Evolutionary conservation across 2,797 vertebrate species (phyloP).

Genomic region (Rhynchonycteris naso): DNA sequence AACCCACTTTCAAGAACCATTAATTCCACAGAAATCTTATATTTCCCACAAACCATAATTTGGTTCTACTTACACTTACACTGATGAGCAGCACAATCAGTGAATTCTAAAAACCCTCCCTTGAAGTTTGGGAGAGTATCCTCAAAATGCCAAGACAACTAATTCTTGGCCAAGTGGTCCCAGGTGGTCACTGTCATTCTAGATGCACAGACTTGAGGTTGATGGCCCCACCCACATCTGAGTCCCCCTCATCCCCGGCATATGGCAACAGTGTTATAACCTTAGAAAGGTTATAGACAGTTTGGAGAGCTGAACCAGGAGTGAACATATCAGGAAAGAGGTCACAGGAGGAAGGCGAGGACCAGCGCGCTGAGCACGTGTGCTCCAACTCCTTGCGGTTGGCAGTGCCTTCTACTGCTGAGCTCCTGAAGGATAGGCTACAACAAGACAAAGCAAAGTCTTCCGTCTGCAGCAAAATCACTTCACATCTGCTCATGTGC

Average conservation of each 20-base stretch:
- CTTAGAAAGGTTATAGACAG: neutral
- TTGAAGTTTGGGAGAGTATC: neutral
- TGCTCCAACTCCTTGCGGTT: neutral
- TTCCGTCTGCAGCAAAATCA: neutral
- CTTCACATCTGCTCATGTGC: neutral
- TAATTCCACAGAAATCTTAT: slow-evolving; percentile 16
- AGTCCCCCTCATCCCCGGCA: neutral
- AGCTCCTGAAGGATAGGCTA: neutral
- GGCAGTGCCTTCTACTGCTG: neutral
- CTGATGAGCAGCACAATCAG: neutral
- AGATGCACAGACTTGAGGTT: neutral
- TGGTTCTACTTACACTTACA: neutral
- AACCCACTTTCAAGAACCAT: neutral
- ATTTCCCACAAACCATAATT: slow-evolving; percentile 25
- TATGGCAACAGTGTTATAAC: neutral
- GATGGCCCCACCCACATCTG: too few relatives aligned
- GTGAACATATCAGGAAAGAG: neutral
- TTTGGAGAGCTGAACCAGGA: neutral
- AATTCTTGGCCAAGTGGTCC: neutral
- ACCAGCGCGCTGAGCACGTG: too few relatives aligned
- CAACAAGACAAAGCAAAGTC: neutral
- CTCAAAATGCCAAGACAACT: neutral
- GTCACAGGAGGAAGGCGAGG: neutral
- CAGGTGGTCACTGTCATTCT: neutral
- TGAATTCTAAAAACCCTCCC: slow-evolving; percentile 30